Base-by-base conservation (phyloP, 1,140 invertebrate genomes). In the Palaemon carinicauda region DNA sequence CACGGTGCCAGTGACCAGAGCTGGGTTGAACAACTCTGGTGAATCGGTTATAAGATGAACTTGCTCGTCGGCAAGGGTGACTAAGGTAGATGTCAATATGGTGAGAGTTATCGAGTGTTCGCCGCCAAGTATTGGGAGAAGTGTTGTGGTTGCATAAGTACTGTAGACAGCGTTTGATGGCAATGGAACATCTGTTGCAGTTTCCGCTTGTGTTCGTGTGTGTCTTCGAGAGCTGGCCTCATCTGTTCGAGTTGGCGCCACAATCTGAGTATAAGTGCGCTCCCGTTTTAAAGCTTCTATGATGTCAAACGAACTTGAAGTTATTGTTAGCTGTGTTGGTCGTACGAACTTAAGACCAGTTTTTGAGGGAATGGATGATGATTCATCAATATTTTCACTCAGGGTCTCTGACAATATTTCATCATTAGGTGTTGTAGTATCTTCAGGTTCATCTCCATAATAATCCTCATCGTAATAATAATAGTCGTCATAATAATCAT, bases 51-150 rank as follows among this genome's bases (percentile, higher is more conserved):
- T 75, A 7, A 90, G 85, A 65, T 87, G 87, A 50, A 90, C 69
- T 52, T 91, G 88, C 1, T 87, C 78, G 14, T 88, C 83, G 15
- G 73, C 80, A 5, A 91, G 82, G 17, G 90, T 91, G 29, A 89
- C 89, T 31, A 91, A 84, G 14, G 89, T 87, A 10, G 90, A 91
- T 17, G 90, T 91, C 12, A 90, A 69, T 14, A 91, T 80, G 53
- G 90, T 89, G 17, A 91, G 75, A 14, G 89, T 91, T 3, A 91
- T 81, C 12, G 80, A 88, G 15, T 87, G 88, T 33, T 90, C 87
- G 3, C 90, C 90, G 65, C 90, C 90, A 60, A 91, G 87, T 52
- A 91, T 89, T 17, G 90, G 90, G 21, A 91, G 82, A 5, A 89
- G 83, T 0, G 89, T 90, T 14, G 89, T 90, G 14, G 90, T 91